phyloP scores from a whole-genome alignment of 2,113 vertebrate species.

The Podocnemis expansa region DNA sequence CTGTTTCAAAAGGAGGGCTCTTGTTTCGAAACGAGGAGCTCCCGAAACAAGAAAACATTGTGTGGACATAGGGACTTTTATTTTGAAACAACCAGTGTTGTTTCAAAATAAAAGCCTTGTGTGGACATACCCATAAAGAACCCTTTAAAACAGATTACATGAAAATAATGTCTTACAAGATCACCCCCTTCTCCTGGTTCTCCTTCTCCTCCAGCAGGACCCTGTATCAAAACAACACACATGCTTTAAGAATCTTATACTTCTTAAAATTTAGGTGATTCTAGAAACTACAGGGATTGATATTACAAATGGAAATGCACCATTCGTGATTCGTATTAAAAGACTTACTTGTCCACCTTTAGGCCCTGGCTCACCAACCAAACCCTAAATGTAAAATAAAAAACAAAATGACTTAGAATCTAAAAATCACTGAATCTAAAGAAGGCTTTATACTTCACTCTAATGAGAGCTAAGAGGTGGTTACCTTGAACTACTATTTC shows the following conservation, averaged over 20 bases:
- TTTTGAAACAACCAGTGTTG: no score
- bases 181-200: constrained; percentile 91
- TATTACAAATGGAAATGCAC: not conserved
- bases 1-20: no score
- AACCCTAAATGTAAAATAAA: constrained; percentile 80
- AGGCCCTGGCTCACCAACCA: constrained; percentile 87
- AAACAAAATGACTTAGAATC: not conserved
- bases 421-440: not conserved
- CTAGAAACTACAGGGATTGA: not conserved
- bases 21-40: no score
- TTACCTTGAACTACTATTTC: not conserved
- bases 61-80: no score
- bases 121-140: no score
- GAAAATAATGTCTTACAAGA: constrained; percentile 78
- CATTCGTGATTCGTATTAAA: not conserved
- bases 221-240: constrained; percentile 76
- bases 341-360: constrained; percentile 91
- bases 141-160: not conserved
- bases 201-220: constrained; percentile 91
- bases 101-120: no score
- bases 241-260: not conserved
- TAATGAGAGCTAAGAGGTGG: not conserved
- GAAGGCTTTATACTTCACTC: not conserved
- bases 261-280: not conserved
- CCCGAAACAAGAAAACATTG: no score